phyloP scores from a whole-genome alignment of 2,797 vertebrate species.

The Macroramphosus scolopax region DNA sequence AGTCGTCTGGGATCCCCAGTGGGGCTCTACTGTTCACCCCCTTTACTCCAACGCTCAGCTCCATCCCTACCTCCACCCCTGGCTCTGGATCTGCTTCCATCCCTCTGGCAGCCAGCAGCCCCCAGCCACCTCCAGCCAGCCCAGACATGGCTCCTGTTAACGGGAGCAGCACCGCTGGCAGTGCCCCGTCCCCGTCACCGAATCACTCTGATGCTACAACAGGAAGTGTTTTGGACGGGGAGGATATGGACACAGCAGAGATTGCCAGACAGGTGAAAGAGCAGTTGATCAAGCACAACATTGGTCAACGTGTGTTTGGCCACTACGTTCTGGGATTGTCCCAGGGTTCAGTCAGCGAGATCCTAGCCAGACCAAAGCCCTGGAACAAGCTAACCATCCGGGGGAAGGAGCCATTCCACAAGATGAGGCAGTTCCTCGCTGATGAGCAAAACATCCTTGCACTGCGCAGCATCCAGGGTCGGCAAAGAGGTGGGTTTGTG shows the following conservation, averaged over 20 bases:
- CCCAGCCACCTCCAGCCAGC: slow-evolving; percentile 78
- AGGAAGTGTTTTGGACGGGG: slow-evolving; percentile 86
- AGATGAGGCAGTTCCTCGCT: slow-evolving; percentile 98
- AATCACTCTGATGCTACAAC: slow-evolving; percentile 91
- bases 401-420: slow-evolving; percentile 97
- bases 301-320: slow-evolving; percentile 95
- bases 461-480: slow-evolving; percentile 94
- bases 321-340: slow-evolving; percentile 96
- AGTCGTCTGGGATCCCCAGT: slow-evolving; percentile 79
- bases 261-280: slow-evolving; percentile 97
- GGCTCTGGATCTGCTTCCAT: slow-evolving; percentile 79
- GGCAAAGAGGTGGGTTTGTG: slow-evolving; percentile 88
- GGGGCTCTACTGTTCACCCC: slow-evolving; percentile 93
- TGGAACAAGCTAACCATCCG: slow-evolving; percentile 96
- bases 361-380: slow-evolving; percentile 93
- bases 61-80: slow-evolving; percentile 90
- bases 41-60: slow-evolving; percentile 91
- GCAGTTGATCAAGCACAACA: slow-evolving; percentile 98
- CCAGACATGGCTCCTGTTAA: slow-evolving; percentile 81
- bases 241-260: slow-evolving; percentile 96
- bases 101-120: slow-evolving; percentile 83
- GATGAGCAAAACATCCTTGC: slow-evolving; percentile 97
- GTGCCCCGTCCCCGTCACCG: slow-evolving; percentile 90
- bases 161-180: slow-evolving; percentile 78
- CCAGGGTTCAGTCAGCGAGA: slow-evolving; percentile 96